phyloP scores from a whole-genome alignment of 2,888 invertebrate species.

The Dioctria linearis region DNA sequence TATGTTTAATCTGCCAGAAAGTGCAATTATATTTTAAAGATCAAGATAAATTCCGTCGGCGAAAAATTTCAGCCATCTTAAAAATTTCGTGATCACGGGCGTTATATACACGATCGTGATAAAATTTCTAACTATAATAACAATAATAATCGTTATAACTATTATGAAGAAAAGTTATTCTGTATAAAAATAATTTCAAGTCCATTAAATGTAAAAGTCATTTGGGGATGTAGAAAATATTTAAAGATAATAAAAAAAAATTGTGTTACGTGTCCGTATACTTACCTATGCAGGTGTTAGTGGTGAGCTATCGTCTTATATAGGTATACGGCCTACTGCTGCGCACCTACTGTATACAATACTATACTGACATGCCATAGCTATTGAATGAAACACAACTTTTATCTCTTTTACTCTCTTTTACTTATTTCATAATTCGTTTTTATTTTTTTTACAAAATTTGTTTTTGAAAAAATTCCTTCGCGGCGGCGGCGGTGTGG shows the following conservation, averaged over 20 bases:
- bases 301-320: neutral
- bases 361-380: neutral
- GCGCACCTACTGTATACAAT: neutral
- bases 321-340: too few species aligned
- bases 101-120: conserved; percentile 7
- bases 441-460: conserved; percentile 17
- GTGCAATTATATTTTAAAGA: neutral
- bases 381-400: neutral
- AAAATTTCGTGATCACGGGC: conserved; percentile 9
- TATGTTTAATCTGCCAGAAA: neutral
- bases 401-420: neutral
- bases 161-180: too few species aligned
- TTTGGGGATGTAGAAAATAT: too few species aligned
- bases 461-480: conserved; percentile 21
- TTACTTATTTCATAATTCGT: neutral
- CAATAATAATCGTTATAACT: neutral
- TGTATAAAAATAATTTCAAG: too few species aligned
- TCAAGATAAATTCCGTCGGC: conserved; percentile 25
- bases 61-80: conserved; percentile 46
- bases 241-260: conserved; percentile 13
- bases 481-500: conserved; percentile 3
- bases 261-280: conserved; percentile 55
- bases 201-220: too few species aligned
- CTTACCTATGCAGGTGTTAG: conserved; percentile 42
- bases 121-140: neutral